These are phyloP conservation scores for Samia ricini DNA, from an alignment of 1,140 invertebrate species.

Conservation along the genomic window DNA sequence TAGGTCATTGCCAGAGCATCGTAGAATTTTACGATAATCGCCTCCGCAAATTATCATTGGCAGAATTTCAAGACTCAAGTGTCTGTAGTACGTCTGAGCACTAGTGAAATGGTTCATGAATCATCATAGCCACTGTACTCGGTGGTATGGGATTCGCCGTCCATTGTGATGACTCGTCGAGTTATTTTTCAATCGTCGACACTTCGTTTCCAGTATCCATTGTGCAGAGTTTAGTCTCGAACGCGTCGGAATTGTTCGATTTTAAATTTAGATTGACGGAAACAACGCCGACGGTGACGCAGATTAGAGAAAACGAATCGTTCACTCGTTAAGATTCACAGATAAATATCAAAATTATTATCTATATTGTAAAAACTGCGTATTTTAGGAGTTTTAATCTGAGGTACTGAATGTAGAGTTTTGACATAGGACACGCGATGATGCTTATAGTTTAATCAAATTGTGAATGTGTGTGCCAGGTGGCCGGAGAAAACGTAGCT, in stretches of 20 bases:
- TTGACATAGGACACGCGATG: not conserved
- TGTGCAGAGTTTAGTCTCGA: slow-evolving; percentile 28
- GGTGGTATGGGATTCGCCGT: slow-evolving; percentile 6
- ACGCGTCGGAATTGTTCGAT: not conserved
- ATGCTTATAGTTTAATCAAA: not conserved
- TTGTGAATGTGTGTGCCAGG: too few relatives aligned
- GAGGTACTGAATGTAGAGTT: not conserved
- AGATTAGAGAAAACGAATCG: not conserved
- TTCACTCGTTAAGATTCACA: not conserved
- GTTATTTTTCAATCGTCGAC: slow-evolving; percentile 21
- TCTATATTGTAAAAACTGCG: too few relatives aligned
- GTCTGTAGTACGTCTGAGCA: slow-evolving; percentile 70
- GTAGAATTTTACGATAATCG: slow-evolving; percentile 69
- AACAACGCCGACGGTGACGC: slow-evolving; percentile 25
- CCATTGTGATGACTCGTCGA: slow-evolving; percentile 34
- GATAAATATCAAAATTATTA: too few relatives aligned
- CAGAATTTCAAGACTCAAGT: slow-evolving; percentile 68
- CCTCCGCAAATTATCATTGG: slow-evolving; percentile 64
- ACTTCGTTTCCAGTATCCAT: not conserved
- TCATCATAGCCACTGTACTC: slow-evolving; percentile 28
- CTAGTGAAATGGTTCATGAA: slow-evolving; percentile 35
- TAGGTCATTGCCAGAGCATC: slow-evolving; percentile 60
- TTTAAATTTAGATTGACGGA: slow-evolving; percentile 68
- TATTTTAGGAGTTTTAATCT: not conserved
- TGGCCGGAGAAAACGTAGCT: too few relatives aligned